Base-by-base conservation (phyloP, 2,888 invertebrate species). In the Octonoba sinensis region DNA sequence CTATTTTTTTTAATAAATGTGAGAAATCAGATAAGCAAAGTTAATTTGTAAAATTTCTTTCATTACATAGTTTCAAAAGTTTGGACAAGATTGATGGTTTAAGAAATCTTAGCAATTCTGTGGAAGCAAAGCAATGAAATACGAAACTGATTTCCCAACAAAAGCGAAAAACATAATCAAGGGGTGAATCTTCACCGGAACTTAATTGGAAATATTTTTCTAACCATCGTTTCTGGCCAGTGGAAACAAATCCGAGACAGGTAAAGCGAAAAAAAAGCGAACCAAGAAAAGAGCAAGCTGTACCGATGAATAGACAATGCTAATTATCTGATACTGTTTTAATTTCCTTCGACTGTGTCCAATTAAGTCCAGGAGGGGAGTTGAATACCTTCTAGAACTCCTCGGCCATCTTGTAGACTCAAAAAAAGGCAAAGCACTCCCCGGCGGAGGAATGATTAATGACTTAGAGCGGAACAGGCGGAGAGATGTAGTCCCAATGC, bases 241-340 rank as follows among this genome's bases (percentile, higher is more conserved):
- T 49, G 24, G 44, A 62, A 62, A 44, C 44, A 46, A 46, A 62
- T 36, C 36, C 36, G 20, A 44, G n/a, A 18, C n/a, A 36, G 62
- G 44, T 46, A n/a, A 44, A 62, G 46, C 46, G 62, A 44, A 62
- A 62, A 46, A 62, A 44, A 60, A 8, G n/a, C 12, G 16, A 22
- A 13, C n/a, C 18, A 27, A 16, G 8, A 27, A 62, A 62, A 46
- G 20, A 62, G 62, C n/a, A 62, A 62, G n/a, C 20, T 18, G 36
- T 24, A 24, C 49, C 69, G 47, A 60, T 81, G 79, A 82, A 82
- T 70, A 75, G 74, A 75, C 81, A 82, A 75, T 82, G 70, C 81
- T 75, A 82, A 82, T 82, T 82, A 82, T 70, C 74, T 82, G 79
- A 79, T 72, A 59, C 60, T 27, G 73, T 66, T 73, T 79, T 79